These are phyloP conservation scores for Drosophila formosana DNA, from an alignment of 2,888 invertebrate species.

Conservation along the genomic window DNA sequence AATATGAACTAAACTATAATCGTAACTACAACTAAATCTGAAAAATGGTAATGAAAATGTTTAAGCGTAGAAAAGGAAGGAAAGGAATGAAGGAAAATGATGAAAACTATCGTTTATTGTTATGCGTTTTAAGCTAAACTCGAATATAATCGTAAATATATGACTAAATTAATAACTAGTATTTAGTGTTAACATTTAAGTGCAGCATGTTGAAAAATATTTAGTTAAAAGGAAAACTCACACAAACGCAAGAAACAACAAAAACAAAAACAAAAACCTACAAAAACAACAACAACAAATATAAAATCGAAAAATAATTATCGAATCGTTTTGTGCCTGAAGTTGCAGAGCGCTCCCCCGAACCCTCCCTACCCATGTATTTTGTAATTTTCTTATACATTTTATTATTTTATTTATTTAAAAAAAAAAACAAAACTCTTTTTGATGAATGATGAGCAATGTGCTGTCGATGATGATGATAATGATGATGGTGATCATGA, in stretches of 20 bases:
- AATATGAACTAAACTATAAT: slow-evolving; percentile 34
- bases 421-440: slow-evolving; percentile 51
- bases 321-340: slow-evolving; percentile 67
- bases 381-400: slow-evolving; percentile 67
- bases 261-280: slow-evolving; percentile 23
- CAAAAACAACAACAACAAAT: slow-evolving; percentile 28
- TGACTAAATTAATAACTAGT: slow-evolving; percentile 67
- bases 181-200: slow-evolving; percentile 56
- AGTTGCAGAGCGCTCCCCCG: slow-evolving; percentile 63
- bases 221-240: slow-evolving; percentile 46
- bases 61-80: slow-evolving; percentile 15
- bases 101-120: slow-evolving; percentile 67
- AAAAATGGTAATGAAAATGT: slow-evolving; percentile 10
- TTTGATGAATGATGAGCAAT: slow-evolving; percentile 50
- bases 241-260: slow-evolving; percentile 14
- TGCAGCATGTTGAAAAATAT: slow-evolving; percentile 66
- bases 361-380: slow-evolving; percentile 39
- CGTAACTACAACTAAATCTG: slow-evolving; percentile 35
- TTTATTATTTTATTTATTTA: slow-evolving; percentile 77
- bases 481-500: slow-evolving; percentile 61
- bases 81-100: slow-evolving; percentile 7
- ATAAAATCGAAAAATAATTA: slow-evolving; percentile 55
- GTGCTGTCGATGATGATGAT: slow-evolving; percentile 51
- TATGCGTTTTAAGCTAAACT: slow-evolving; percentile 77
- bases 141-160: slow-evolving; percentile 66